Conservation (phyloP, 1,140 invertebrate genomes). For the Hyphantria cunea region DNA sequence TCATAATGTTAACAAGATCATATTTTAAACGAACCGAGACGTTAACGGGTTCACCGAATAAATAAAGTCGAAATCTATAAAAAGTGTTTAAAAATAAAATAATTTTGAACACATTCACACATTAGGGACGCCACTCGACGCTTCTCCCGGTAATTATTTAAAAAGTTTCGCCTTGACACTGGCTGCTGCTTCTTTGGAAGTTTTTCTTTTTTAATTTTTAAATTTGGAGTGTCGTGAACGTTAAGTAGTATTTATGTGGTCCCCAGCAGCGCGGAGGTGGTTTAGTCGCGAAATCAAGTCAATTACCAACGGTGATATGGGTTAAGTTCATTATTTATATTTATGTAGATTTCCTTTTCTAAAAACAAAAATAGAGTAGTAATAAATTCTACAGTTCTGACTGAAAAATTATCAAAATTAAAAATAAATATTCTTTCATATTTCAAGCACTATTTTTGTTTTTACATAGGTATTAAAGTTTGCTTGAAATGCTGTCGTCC, state of each 20-base stretch:
- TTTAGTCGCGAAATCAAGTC: slow-evolving; percentile 42
- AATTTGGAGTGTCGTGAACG: slow-evolving; percentile 66
- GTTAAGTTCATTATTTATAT: slow-evolving; percentile 18
- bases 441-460: too few species aligned
- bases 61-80: slow-evolving; percentile 73
- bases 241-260: slow-evolving; percentile 80
- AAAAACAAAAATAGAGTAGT: too few species aligned
- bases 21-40: slow-evolving; percentile 48
- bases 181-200: slow-evolving; percentile 39
- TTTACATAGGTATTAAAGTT: too few species aligned
- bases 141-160: slow-evolving; percentile 70
- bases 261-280: slow-evolving; percentile 65
- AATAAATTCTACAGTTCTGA: too few species aligned
- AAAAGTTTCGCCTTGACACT: slow-evolving; percentile 59
- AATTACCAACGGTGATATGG: slow-evolving; percentile 10
- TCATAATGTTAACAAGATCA: slow-evolving; percentile 27
- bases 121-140: slow-evolving; percentile 77
- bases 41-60: slow-evolving; percentile 67
- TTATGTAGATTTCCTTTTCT: neutral
- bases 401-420: too few species aligned
- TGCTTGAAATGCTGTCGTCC: too few species aligned
- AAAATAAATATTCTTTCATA: too few species aligned
- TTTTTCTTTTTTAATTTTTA: slow-evolving; percentile 56
- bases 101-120: slow-evolving; percentile 73
- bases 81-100: slow-evolving; percentile 75